Evolutionary conservation across 2,888 invertebrate genomes (phyloP), one percentile per base, ranked within the genome.

Genomic region (Caenorhabditis becei): DNA sequence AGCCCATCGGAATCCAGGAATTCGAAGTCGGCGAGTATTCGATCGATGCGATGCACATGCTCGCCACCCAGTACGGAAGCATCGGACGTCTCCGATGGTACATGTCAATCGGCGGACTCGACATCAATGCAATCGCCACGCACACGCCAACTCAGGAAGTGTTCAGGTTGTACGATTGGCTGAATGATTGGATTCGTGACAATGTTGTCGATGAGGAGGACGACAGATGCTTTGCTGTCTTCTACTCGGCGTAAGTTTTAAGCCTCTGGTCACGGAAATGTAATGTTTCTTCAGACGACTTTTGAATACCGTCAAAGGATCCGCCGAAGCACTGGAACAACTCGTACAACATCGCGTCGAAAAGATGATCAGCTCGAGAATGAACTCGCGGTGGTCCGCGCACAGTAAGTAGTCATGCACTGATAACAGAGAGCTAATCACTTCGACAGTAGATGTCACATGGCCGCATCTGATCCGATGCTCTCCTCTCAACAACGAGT

Each of bases 101-200:
- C 58, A 32, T 69, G 14, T 28, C 67, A 20, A 8, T n/a, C 10
- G 59, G 51, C n/a, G 79, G 79, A 26, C 26, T 72, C 4, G 79
- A 79, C 56, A 28, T 79, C 11, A 72, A 79, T 41, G 62, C 79
- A 5, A 7, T 79, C 5, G 79, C 79, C 5, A 63, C 66, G 14
- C 23, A 72, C 18, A 37, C 3, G 16, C 16, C 49, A 0, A 74
- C 66, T 7, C 56, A 62, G 11, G 11, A 26, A 14, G 58, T 79
- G 10, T n/a, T 63, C 1, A 37, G 54, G 8, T 62, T 72, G 14
- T 49, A 56, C 4, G 67, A 72, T 14, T 79, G 67, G 49, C n/a
- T 79, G 24, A 35, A 49, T 8, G 14, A 23, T 2, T 77, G 77
- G 78, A 65, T 26, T 3, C 35, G 51, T n/a, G n/a, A 23, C 18